Conservation (phyloP, 2,113 vertebrate genomes). For the Cinclus cinclus region DNA sequence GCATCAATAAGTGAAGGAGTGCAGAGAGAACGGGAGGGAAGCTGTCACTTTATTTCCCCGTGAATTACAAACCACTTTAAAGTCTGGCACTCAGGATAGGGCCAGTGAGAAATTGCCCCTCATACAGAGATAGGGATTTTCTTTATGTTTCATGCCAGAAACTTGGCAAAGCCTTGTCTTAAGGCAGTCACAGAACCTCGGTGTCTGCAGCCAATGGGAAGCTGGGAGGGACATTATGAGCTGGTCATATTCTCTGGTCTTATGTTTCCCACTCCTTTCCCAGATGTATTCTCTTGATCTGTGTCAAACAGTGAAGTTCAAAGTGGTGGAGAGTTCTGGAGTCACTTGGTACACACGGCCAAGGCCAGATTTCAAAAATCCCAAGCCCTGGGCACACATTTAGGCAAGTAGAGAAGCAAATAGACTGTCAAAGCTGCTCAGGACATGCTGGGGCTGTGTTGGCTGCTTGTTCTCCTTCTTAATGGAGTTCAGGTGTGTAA, state of each 20-base stretch:
- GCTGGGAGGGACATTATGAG: not conserved
- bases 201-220: not conserved
- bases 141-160: conserved; percentile 23
- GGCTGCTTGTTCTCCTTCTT: not conserved
- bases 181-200: not conserved
- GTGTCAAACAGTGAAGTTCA: not conserved
- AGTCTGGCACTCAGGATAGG: conserved; percentile 39
- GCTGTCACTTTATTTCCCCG: conserved; percentile 69
- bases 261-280: not conserved
- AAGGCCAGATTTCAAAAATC: not conserved
- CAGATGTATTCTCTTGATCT: not conserved
- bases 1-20: conserved; percentile 72
- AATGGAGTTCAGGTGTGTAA: not conserved
- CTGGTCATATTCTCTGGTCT: not conserved
- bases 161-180: conserved; percentile 7
- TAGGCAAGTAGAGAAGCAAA: conserved; percentile 16
- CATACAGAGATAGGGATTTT: conserved; percentile 48
- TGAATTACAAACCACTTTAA: conserved; percentile 75
- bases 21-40: conserved; percentile 55
- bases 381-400: not conserved
- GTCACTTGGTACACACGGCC: not conserved
- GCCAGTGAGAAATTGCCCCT: conserved; percentile 46
- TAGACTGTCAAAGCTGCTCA: not conserved
- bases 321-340: not conserved
- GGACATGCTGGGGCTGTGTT: not conserved